Base-by-base conservation (phyloP, 2,797 vertebrate species). In the Zenarchopterus dispar region DNA sequence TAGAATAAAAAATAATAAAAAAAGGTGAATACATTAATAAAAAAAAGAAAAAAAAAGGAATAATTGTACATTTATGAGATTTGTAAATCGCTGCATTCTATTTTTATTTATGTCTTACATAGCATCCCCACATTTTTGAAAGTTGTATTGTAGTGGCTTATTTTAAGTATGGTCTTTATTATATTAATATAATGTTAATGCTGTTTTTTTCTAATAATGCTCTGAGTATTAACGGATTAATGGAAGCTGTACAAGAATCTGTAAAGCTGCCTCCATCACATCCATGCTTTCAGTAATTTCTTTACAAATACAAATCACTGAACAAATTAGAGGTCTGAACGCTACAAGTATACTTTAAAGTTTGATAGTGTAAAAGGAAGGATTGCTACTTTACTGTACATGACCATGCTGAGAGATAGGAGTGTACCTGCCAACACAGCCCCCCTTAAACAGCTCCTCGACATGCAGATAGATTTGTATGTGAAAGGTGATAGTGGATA, bases 381-480 rank as follows among this genome's bases (percentile, higher is more conserved):
- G 18, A 19, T 42, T 18, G 13, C 16, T 33, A 21, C 49, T 54
- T 55, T 55, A 2, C 23, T 3, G 21, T n/a, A 41, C 46, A 33
- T 24, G 23, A 13, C 49, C 62, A 69, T 56, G 53, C 21, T 2
- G 50, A 43, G 50, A 28, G 22, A 61, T 51, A 15, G 50, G n/a
- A 17, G 61, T 26, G 24, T 77, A 60, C 28, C 44, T 45, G 52
- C 59, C 21, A 42, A 50, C 8, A 39, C 41, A 71, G 62, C 64
- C 31, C 18, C 61, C 28, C 62, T 52, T 19, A 44, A 62, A 24
- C 8, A 39, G 36, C 28, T 33, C 48, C 47, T 70, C 16, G 10
- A 70, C 64, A 24, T 58, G 53, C 61, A 17, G 49, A 58, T 46
- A 62, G 60, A 70, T 60, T 31, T 68, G 62, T 62, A 64, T 5